Base-by-base conservation (phyloP, 1,140 invertebrate genomes). In the Battus philenor region DNA sequence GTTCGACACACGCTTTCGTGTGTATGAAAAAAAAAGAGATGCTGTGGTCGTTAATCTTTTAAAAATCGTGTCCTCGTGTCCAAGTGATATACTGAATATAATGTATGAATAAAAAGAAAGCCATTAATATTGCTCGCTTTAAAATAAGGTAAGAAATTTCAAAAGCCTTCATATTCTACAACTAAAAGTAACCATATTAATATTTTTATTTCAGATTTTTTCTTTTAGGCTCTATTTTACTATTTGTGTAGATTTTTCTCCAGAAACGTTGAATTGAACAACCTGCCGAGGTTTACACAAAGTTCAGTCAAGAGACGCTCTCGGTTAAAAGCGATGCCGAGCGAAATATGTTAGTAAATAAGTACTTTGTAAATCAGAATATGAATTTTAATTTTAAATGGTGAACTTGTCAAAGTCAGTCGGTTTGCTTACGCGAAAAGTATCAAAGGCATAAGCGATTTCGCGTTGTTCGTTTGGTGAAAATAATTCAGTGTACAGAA, bases 361-460 rank as follows among this genome's bases (percentile, higher is more conserved):
- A 41, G 38, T 41, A 41, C 38, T 41, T 41, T 41, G 38, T 41
- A 41, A 41, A 41, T 41, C 38, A 41, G 20, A 29, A 41, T 41
- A 41, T 41, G 38, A 41, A 41, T 41, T 41, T 41, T 41, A 41
- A 41, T 41, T 41, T 41, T 41, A 41, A 41, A 41, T 41, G 38
- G 24, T 41, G 38, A 41, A 41, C 29, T 41, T 41, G 38, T 41
- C 38, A 29, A 41, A 41, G 38, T 41, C 38, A 41, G 38, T 10
- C 38, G 38, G 38, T 41, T 41, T 41, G 26, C 38, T 41, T 27
- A 27, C 13, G 38, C 38, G 38, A 41, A 41, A n/a, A 17, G 24
- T 27, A 41, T 29, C 38, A 41, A 41, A 41, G 24, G 38, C 38
- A 41, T 15, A 9, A 41, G 29, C 29, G 17, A 13, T 27, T 29